Evolutionary conservation across 2,888 invertebrate genomes (phyloP), one percentile per base, ranked within the genome.

Genomic region (Nycteola revayana): DNA sequence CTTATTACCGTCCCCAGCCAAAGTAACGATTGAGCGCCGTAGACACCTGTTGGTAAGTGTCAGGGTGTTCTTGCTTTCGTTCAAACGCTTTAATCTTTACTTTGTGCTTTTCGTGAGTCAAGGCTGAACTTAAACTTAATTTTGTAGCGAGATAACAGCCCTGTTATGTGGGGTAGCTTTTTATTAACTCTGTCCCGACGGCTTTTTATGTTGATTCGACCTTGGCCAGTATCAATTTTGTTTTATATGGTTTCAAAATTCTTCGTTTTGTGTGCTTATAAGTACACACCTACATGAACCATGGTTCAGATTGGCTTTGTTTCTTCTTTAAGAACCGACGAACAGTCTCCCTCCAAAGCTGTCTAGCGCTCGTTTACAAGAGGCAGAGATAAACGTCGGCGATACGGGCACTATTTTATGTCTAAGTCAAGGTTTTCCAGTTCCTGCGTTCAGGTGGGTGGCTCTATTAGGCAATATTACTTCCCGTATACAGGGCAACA

Each of bases 361-460:
- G 56, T 90, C 91, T 71, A 89, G 89, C 60, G 80, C 78, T 80
- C 90, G 90, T 42, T 79, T 90, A 50, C 90, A 91, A 75, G 90
- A 90, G 60, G 75, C 84, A 42, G 75, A 79, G 36, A 68, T 84
- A 39, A 53, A 49, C 48, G 42, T 59, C 21, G 73, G 68, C 45
- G 51, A 65, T 77, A 66, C 75, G 33, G 76, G 72, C 45, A 63
- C 91, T 41, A 89, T 93, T 58, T 87, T 93, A 63, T 95, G 94
- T 77, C 92, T 93, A 56, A 92, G 93, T 64, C 94, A 95, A 89
- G 92, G 93, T 42, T 94, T 90, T 80, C 94, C 94, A 41, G 91
- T 93, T 69, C 94, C 94, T 43, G 75, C 82, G 33, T 94, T 93
- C 90, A 94, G 94, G 94, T 94, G 92, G 87, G 76, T 70, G 42